Conservation (phyloP, 2,888 invertebrate species). For the Eupithecia subumbrata region DNA sequence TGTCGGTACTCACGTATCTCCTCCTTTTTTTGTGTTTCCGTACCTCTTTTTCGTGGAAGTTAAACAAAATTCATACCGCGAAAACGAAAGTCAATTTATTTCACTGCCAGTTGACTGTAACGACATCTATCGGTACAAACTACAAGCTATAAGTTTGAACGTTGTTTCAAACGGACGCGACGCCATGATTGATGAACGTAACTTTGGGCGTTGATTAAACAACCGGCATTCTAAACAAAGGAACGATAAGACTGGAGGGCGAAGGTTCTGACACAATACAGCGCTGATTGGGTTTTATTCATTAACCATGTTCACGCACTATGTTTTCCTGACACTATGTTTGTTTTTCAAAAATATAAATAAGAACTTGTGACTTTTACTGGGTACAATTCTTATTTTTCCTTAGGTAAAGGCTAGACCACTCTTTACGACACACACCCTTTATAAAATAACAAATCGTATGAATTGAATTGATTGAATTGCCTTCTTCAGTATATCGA, state of each 20-base stretch:
- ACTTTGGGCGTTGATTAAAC: constrained; percentile 41
- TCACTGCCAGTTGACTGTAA: not conserved
- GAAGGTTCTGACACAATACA: constrained; percentile 7
- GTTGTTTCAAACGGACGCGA: constrained; percentile 34
- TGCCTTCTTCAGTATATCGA: not conserved
- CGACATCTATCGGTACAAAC: not conserved
- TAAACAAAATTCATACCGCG: not conserved
- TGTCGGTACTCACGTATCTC: no score
- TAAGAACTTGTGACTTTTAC: no score
- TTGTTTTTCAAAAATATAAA: not conserved
- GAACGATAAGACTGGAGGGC: constrained; percentile 10
- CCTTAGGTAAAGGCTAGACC: no score
- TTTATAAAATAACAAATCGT: not conserved
- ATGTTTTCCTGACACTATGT: not conserved
- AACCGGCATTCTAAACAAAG: constrained; percentile 38
- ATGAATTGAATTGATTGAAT: not conserved
- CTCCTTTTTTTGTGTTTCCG: no score
- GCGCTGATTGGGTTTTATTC: constrained; percentile 7
- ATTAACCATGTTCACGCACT: not conserved
- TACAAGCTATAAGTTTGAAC: constrained; percentile 23
- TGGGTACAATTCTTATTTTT: no score
- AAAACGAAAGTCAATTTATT: not conserved
- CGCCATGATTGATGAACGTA: constrained; percentile 42
- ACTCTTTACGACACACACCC: no score
- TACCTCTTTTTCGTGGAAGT: not conserved